These are phyloP conservation scores for Cosmia pyralina DNA, from an alignment of 2,888 invertebrate species.

Conservation along the genomic window DNA sequence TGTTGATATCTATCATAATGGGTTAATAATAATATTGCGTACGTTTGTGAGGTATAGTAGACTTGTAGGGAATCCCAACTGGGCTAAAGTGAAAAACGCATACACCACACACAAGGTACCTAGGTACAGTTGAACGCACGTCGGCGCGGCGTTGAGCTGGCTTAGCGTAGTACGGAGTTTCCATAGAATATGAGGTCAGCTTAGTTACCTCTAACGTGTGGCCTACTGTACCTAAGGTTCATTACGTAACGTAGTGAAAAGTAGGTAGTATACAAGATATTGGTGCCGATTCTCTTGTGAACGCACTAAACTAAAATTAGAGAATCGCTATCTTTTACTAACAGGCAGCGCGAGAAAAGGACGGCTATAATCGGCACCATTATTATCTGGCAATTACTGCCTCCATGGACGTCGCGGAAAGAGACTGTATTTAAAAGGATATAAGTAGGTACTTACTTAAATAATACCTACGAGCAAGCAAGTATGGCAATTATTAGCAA, in stretches of 20 bases:
- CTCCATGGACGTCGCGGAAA: background rate
- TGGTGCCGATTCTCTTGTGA: too few relatives aligned
- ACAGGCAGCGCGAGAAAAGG: too few relatives aligned
- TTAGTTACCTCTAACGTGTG: background rate
- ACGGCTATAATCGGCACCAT: too few relatives aligned
- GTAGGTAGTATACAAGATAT: too few relatives aligned
- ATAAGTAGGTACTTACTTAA: background rate
- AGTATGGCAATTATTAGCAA: too few relatives aligned
- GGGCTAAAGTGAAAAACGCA: constrained; percentile 5
- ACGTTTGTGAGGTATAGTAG: constrained; percentile 5
- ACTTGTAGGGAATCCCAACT: constrained; percentile 29
- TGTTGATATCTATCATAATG: constrained; percentile 44
- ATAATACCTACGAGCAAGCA: too few relatives aligned
- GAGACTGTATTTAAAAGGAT: background rate
- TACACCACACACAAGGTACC: background rate
- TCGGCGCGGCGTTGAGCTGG: background rate
- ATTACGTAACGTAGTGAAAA: background rate
- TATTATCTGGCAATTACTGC: too few relatives aligned
- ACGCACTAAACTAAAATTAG: too few relatives aligned
- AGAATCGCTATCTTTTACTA: too few relatives aligned
- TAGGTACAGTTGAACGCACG: background rate
- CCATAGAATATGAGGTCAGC: background rate
- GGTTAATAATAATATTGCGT: constrained; percentile 35
- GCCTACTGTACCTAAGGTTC: background rate
- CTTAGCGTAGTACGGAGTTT: background rate